Evolutionary conservation across 2,888 invertebrate species (phyloP), one percentile per base, ranked within the genome.

Genomic region (Ochropleura plecta): DNA sequence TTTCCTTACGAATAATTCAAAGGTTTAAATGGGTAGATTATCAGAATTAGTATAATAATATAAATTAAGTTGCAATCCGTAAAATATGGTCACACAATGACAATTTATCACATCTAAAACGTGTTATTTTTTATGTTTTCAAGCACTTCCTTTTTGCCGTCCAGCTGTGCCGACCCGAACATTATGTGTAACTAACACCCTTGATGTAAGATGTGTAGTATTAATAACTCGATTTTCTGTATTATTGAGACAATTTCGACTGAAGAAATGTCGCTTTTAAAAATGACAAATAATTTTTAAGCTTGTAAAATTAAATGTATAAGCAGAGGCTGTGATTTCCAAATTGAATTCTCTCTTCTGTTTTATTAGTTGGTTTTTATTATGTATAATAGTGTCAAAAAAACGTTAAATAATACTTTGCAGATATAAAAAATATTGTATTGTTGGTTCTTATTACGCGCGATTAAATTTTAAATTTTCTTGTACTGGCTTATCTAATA

Each of bases 241-340:
- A 30, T 30, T 30, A 30, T 59, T 59, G 5, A 16, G 8, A 16
- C 3, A 16, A 40, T 16, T 0, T 4, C 16, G 40, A 70, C 69
- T 16, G n/a, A 7, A 30, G 5, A 40, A 16, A 14, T 3, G 40
- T 40, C 18, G 20, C 16, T 46, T 40, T 63, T 76, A 0, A 68
- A 72, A 59, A 12, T 67, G 67, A 49, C 57, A 78, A 44, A 49
- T 59, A 62, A 55, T 67, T 63, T 30, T 12, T 57, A 63, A 16
- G 30, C 40, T 70, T 63, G 9, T 46, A 49, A 63, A 51, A 62
- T 14, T n/a, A 67, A 48, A 53, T 53, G 3, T 20, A 42, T 66
- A 63, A 40, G 48, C 73, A 62, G 78, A 73, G 82, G 81, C 81
- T 82, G 82, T 82, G 82, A 81, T 73, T 78, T 78, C 73, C 42